Percentiles rank a stretch among this genome's conserved stretches.
Conservation (phyloP, 2,797 vertebrate species). For the Acrossocheilus fasciatus region DNA sequence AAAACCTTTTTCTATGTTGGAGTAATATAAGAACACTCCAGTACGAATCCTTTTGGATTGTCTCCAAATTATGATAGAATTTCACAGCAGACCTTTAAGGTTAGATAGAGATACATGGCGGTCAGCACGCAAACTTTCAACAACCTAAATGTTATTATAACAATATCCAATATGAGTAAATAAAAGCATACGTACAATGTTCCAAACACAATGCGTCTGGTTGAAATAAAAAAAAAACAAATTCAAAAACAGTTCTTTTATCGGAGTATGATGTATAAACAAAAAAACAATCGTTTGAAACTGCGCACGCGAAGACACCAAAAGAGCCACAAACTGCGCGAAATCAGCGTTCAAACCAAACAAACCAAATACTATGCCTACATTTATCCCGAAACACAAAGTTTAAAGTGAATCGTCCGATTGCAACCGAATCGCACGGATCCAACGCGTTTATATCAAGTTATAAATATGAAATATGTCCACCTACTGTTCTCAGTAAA, state of each 20-base stretch:
- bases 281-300: neutral
- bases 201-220: neutral
- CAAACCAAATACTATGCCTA: neutral
- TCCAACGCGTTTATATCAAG: neutral
- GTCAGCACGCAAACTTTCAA: neutral
- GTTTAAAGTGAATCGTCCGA: neutral
- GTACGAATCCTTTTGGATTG: neutral
- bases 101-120: neutral
- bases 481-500: slow-evolving; percentile 69
- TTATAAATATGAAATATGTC: neutral
- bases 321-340: neutral
- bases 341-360: neutral
- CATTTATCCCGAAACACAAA: neutral
- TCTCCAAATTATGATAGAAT: neutral
- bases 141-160: neutral
- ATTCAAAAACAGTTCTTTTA: neutral
- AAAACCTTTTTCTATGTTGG: too few species aligned
- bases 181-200: neutral
- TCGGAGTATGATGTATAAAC: neutral
- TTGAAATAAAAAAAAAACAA: neutral
- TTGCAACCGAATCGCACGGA: neutral
- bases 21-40: neutral
- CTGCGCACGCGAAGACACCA: neutral
- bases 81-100: too few species aligned
- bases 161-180: neutral